These are phyloP conservation scores for Hydropsyche betteni DNA, from an alignment of 2,888 invertebrate species.

Conservation along the genomic window DNA sequence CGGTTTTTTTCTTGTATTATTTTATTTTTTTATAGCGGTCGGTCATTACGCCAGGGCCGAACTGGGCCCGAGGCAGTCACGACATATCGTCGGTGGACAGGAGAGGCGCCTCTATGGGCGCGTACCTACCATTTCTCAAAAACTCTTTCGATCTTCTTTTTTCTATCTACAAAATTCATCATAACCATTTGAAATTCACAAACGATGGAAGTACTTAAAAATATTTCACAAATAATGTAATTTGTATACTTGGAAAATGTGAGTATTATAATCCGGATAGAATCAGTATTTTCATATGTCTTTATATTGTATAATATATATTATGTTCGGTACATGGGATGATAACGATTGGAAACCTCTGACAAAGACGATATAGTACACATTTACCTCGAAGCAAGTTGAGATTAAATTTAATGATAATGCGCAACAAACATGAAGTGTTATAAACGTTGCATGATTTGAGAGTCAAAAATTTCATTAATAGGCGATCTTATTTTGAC, in stretches of 20 bases:
- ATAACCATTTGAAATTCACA: neutral
- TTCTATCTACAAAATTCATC: neutral
- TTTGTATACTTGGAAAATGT: too few species aligned
- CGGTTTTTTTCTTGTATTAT: neutral
- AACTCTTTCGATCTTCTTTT: slow-evolving; percentile 1
- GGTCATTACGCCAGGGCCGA: slow-evolving; percentile 38
- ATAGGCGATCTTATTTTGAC: slow-evolving; percentile 29
- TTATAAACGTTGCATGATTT: slow-evolving; percentile 37
- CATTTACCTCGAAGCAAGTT: slow-evolving; percentile 37
- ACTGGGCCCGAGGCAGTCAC: slow-evolving; percentile 36
- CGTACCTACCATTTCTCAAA: neutral
- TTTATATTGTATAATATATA: too few species aligned
- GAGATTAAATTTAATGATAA: slow-evolving; percentile 48
- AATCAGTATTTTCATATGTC: too few species aligned
- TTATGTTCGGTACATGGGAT: too few species aligned
- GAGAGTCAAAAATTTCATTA: slow-evolving; percentile 1
- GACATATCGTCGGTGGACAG: slow-evolving; percentile 27
- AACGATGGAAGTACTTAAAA: neutral
- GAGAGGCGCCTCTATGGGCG: slow-evolving; percentile 10
- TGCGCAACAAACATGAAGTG: slow-evolving; percentile 43
- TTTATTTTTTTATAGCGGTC: slow-evolving; percentile 4
- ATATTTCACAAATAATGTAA: too few species aligned
- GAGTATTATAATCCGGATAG: neutral
- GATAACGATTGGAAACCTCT: neutral
- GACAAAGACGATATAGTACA: slow-evolving; percentile 36